Evolutionary conservation across 2,888 invertebrate species (phyloP), one percentile per base, ranked within the genome.

Genomic region (Clanis bilineata): DNA sequence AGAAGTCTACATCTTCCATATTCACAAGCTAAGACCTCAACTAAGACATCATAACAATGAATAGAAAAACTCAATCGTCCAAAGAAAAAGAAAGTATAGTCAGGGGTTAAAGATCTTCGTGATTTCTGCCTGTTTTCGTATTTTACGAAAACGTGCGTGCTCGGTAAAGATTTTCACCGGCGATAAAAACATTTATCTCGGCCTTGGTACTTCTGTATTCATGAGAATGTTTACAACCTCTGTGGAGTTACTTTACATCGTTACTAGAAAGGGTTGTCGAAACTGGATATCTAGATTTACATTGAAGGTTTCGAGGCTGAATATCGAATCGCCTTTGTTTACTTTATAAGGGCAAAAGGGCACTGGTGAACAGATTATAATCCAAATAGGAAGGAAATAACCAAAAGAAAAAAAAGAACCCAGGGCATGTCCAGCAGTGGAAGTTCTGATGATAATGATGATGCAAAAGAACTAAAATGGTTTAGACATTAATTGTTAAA

Each of bases 131-230:
- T 51, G 10, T 28, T 51, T 32, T 51, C 32, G 32, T 32, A 51
- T 25, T 45, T 45, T 12, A 25, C 5, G 45, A 45, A 32, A 18
- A 32, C 51, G 51, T 32, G 51, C 51, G 18, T 51, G 32, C 18
- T 10, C 51, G 32, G 12, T 23, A 47, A 32, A 51, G 51, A 51
- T 51, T 51, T 51, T 32, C 51, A 51, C 32, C 51, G 10, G 28
- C 51, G 51, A 51, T 51, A 51, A 32, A 32, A 32, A 32, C 18
- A 3, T 18, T 25, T 28, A 18, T 9, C 51, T 9, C 18, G 51
- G 18, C 28, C 18, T 51, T 32, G 9, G 18, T 25, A 23, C 36
- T 36, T 45, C 45, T n/a, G 18, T 51, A 51, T 15, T 51, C 32
- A 51, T 47, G 47, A 51, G 51, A 51, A 28, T 32, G 28, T 32